Evolutionary conservation across 1,140 invertebrate genomes (phyloP), one percentile per base, ranked within the genome.

Genomic region (Charaxes varanes): DNA sequence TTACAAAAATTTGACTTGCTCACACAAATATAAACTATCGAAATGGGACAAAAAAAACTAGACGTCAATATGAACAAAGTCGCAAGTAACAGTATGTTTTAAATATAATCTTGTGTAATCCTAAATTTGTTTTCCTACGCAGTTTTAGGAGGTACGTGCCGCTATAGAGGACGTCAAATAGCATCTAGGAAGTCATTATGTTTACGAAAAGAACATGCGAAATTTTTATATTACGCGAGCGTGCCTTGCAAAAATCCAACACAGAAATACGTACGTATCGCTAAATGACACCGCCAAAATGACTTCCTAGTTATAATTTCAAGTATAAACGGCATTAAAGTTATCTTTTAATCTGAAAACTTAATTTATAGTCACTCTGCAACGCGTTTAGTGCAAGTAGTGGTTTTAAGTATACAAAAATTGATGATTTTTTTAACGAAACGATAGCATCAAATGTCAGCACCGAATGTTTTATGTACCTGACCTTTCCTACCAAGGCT

Each of bases 251-350:
- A 41, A 40, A 35, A 6, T 31, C 37, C 8, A 30, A 24, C 22
- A 30, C 10, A 23, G n/a, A n/a, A n/a, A n/a, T n/a, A n/a, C 23
- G 28, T 31, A 34, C 32, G 37, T 40, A 21, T 24, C 16, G 33
- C 19, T 31, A 41, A 51, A 53, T 41, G 41, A 36, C 30, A 41
- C 15, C n/a, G 16, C 40, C 35, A 36, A 52, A 52, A 41, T 33
- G 21, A 53, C 44, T 53, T 53, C 50, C 50, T 53, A 40, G 44
- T 36, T 28, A 43, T 53, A 47, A 53, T 47, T 37, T 43, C 37
- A 21, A 16, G 26, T 19, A 44, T 41, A 18, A 35, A 38, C 7
- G 18, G 32, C 44, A 47, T 47, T 41, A 41, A 35, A 24, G 16
- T 47, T 47, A 47, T 47, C 44, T 47, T 40, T 41, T 35, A 18